Conservation (phyloP, 2,113 vertebrate species). For the Ondatra zibethicus region DNA sequence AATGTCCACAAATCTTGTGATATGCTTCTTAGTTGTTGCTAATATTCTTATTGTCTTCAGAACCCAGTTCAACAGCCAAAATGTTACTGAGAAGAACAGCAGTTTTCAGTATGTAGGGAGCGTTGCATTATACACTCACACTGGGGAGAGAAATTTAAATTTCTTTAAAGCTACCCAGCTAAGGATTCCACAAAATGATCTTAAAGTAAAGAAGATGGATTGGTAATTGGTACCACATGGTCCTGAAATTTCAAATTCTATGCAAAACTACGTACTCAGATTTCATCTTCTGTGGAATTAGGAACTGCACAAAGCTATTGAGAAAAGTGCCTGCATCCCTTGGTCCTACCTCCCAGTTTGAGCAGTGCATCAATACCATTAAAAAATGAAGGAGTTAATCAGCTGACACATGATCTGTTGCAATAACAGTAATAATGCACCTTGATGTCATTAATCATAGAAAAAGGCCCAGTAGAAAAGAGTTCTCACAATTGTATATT, state of each 20-base stretch:
- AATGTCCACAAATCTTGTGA: background rate
- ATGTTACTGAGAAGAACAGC: background rate
- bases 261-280: background rate
- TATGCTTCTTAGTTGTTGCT: background rate
- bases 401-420: background rate
- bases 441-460: background rate
- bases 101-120: background rate
- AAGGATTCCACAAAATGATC: background rate
- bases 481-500: background rate
- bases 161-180: background rate
- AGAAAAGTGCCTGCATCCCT: background rate
- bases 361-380: background rate
- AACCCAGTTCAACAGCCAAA: background rate
- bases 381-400: background rate
- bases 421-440: background rate
- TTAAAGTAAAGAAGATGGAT: background rate
- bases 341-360: background rate
- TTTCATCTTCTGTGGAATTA: background rate
- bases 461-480: background rate
- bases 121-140: background rate
- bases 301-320: background rate
- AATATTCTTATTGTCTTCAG: background rate
- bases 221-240: background rate
- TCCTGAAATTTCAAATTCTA: slow-evolving; percentile 18
- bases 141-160: background rate